Evolutionary conservation across 2,888 invertebrate species (phyloP).

Genomic region (Aromia moschata): DNA sequence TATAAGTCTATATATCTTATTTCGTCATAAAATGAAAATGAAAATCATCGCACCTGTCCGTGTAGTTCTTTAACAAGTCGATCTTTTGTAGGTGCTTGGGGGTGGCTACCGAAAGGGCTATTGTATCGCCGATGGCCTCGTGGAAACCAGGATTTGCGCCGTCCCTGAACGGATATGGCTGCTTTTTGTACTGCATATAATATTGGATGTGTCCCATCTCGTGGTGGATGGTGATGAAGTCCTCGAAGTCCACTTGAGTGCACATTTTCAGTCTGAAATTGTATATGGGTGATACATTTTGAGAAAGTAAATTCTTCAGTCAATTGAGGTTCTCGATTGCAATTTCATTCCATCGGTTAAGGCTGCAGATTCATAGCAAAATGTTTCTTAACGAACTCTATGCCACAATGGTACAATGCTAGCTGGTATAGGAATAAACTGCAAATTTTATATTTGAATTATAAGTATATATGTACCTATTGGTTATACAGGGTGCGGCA

Average conservation of each 20-base stretch:
- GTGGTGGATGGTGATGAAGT: constrained; percentile 76
- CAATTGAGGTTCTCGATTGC: constrained; percentile 36
- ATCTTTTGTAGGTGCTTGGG: constrained; percentile 65
- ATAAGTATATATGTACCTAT: too few relatives aligned
- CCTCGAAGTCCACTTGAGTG: constrained; percentile 66
- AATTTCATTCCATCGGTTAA: too few relatives aligned
- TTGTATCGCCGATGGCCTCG: constrained; percentile 72
- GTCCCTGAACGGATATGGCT: constrained; percentile 64
- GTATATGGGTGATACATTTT: too few relatives aligned
- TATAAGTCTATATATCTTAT: too few relatives aligned
- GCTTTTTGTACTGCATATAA: constrained; percentile 69
- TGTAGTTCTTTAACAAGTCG: constrained; percentile 55
- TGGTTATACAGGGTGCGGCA: too few relatives aligned
- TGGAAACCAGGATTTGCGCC: constrained; percentile 72
- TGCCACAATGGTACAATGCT: too few relatives aligned
- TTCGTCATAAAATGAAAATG: too few relatives aligned
- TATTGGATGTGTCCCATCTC: constrained; percentile 78
- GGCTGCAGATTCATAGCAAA: too few relatives aligned
- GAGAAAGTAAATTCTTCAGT: too few relatives aligned
- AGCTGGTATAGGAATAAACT: too few relatives aligned
- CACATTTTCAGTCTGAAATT: constrained; percentile 69
- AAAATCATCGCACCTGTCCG: constrained; percentile 9
- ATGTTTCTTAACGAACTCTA: too few relatives aligned
- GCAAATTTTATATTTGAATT: too few relatives aligned
- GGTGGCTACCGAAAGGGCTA: constrained; percentile 68